Evolutionary conservation across 2,797 vertebrate genomes (phyloP), one percentile per base, ranked within the genome.

Genomic region (Neosalanx taihuensis): DNA sequence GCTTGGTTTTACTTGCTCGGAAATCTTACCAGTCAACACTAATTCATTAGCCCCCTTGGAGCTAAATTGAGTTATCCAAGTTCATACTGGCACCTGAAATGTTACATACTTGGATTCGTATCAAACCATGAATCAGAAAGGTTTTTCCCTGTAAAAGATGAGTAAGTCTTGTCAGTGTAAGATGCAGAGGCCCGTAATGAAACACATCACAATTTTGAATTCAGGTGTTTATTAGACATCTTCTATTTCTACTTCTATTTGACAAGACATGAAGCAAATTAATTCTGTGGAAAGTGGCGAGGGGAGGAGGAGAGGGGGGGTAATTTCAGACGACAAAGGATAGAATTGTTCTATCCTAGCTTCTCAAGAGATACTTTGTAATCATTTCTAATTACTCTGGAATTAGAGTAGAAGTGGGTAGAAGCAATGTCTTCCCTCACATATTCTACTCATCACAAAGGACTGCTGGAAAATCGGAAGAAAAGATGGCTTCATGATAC

Each of bases 331-430:
- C 83, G 81, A 88, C 85, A 88, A 88, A 83, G 84, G 86, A 79
- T 81, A 82, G 82, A 88, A 89, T 88, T 84, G 82, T 84, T 87
- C 80, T 83, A 88, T 86, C 87, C 88, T 81, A 88, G 83, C 89
- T 91, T 90, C 84, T 91, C 84, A 85, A 91, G 88, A 88, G 89
- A 91, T 84, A 88, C 88, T 90, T 87, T 82, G 86, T 83, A 91
- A 92, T 90, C 87, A 90, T 69, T 23, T 81, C 72, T 87, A 88
- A 91, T 90, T 89, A 89, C 75, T 86, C 82, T 83, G 81, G 81
- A 83, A 75, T 63, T 75, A 26, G 23, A 26, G 23, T 68, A 74
- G 86, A 89, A 89, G 84, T 79, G 81, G 81, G 66, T 79, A 84
- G 73, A 9, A 46, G 12, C 31, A 31, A 61, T 61, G 59, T 12